phyloP scores from a whole-genome alignment of 1,140 invertebrate species.

The Theocolax elegans region DNA sequence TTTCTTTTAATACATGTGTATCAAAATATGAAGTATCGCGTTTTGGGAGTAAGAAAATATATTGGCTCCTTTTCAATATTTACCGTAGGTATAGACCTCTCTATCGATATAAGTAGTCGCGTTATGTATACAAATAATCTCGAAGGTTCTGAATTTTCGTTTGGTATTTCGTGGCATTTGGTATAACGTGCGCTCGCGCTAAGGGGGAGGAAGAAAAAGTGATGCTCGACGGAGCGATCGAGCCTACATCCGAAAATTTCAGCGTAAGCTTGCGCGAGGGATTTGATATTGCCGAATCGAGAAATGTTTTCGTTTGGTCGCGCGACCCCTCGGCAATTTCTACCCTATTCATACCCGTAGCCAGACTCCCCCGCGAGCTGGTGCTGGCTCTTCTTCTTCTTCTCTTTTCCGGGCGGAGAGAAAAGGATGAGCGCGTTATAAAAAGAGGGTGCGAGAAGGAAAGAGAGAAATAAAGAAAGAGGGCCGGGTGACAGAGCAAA shows the following conservation, averaged over 20 bases:
- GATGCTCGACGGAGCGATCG: constrained; percentile 1
- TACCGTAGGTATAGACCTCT: not conserved
- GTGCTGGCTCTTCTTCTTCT: not conserved
- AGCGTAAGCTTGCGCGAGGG: not conserved
- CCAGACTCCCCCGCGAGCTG: not conserved
- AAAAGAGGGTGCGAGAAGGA: not conserved
- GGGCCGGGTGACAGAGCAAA: constrained; percentile 51
- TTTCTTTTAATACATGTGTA: no score
- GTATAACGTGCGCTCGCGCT: not conserved
- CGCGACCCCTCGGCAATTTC: not conserved
- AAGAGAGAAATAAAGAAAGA: no score
- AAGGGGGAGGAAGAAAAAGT: not conserved
- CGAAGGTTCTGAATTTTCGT: no score
- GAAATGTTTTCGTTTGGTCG: constrained; percentile 10
- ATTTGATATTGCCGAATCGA: constrained; percentile 24
- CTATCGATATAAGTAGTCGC: not conserved
- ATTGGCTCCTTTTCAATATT: not conserved
- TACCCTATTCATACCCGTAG: constrained; percentile 21
- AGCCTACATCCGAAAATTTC: constrained; percentile 3
- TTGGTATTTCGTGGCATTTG: no score
- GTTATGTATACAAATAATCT: not conserved
- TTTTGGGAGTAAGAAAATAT: no score
- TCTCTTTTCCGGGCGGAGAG: not conserved
- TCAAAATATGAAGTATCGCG: no score
- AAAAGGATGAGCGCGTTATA: no score